Percentiles rank a stretch among this genome's conserved stretches.
These are phyloP conservation scores for Polyommatus icarus DNA, from an alignment of 2,888 invertebrate genomes.

Conservation along the genomic window DNA sequence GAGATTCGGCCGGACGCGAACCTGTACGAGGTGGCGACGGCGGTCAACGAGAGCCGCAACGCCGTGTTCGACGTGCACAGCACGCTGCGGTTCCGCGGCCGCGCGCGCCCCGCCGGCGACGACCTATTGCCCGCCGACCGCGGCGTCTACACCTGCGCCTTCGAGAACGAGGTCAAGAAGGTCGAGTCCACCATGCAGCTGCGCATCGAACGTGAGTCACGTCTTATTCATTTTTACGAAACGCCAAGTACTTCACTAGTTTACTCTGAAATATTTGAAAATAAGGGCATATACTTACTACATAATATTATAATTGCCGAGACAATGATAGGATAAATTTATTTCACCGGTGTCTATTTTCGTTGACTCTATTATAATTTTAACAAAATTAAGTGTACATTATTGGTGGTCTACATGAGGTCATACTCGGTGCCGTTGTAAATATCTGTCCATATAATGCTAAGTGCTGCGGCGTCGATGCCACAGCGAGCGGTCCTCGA, in stretches of 20 bases:
- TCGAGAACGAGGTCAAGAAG: slow-evolving; percentile 93
- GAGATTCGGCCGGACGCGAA: slow-evolving; percentile 89
- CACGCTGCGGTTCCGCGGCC: slow-evolving; percentile 89
- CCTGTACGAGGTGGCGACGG: slow-evolving; percentile 90
- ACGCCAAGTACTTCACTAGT: too few relatives aligned
- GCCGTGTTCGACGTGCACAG: slow-evolving; percentile 91
- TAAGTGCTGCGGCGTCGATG: slow-evolving; percentile 11
- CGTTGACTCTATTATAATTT: background rate
- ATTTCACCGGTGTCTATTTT: background rate
- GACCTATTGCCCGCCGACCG: slow-evolving; percentile 91
- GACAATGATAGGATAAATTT: too few relatives aligned
- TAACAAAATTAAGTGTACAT: background rate
- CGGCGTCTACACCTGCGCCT: slow-evolving; percentile 92
- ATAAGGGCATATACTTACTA: background rate
- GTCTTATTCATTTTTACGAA: background rate
- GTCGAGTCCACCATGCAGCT: slow-evolving; percentile 94
- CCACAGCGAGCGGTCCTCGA: background rate
- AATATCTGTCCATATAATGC: background rate
- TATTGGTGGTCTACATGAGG: background rate
- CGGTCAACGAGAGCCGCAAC: slow-evolving; percentile 87
- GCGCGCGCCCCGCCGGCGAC: slow-evolving; percentile 87
- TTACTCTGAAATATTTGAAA: too few relatives aligned
- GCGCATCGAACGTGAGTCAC: slow-evolving; percentile 90
- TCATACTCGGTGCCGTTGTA: background rate
- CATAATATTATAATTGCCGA: too few relatives aligned